phyloP scores from a whole-genome alignment of 2,888 invertebrate genomes.

The Colostygia pectinataria region DNA sequence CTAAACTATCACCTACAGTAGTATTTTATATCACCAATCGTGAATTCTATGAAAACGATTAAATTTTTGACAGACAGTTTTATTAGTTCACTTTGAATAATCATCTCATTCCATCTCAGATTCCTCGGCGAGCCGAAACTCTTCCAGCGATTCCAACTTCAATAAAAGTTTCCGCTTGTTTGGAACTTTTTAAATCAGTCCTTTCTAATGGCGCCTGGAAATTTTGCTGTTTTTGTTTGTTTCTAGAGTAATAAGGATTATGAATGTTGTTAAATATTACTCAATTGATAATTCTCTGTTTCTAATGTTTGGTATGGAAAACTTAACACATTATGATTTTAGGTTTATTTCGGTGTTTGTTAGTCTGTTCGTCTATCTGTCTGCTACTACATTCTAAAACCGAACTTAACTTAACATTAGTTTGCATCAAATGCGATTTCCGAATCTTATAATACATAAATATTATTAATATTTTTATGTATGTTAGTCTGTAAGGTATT shows the following conservation, averaged over 20 bases:
- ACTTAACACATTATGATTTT: too few relatives aligned
- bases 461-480: too few relatives aligned
- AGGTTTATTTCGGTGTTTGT: too few relatives aligned
- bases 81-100: constrained; percentile 34
- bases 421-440: too few relatives aligned
- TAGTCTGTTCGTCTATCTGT: too few relatives aligned
- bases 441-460: too few relatives aligned
- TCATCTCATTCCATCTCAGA: constrained; percentile 35
- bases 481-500: too few relatives aligned
- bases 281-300: background rate
- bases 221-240: constrained; percentile 22
- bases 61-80: constrained; percentile 26
- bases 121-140: constrained; percentile 35
- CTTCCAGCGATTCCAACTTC: constrained; percentile 35
- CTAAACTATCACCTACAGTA: too few relatives aligned
- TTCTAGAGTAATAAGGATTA: constrained; percentile 15
- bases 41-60: background rate
- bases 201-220: constrained; percentile 24
- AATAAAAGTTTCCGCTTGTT: constrained; percentile 36
- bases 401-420: too few relatives aligned
- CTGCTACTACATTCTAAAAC: too few relatives aligned
- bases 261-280: constrained; percentile 3
- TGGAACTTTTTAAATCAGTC: constrained; percentile 37
- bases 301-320: background rate
- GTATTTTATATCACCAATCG: too few relatives aligned